Base-by-base conservation (phyloP, 2,113 vertebrate genomes). In the Paramisgurnus dabryanus region DNA sequence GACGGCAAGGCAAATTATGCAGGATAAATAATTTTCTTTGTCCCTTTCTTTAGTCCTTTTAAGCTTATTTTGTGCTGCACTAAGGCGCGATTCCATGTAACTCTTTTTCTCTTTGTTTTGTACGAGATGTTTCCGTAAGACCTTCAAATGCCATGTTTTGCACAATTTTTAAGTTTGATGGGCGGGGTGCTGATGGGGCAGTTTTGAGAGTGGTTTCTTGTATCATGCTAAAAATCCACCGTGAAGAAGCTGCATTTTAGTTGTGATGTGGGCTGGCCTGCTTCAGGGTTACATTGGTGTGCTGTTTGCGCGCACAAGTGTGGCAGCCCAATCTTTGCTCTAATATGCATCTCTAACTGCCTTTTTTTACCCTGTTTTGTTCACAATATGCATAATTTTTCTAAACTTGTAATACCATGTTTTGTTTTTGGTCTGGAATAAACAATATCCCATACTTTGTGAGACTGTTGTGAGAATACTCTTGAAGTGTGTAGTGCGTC, bases 31-130 rank as follows among this genome's bases (percentile, higher is more conserved):
- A 87, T 90, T 88, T 85, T 80, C 80, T 74, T 70, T 58, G 67
- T 69, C 67, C 67, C 58, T 15, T 43, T 7, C 40, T 76, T 77
- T 64, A 40, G 45, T 67, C 22, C 49, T 49, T 47, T 68, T 87
- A 90, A 89, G 90, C 90, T 90, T 77, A 83, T 86, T 58, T 85
- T 64, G 84, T 90, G 88, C 86, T 84, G 27, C 67, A 34, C 45
- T 80, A 60, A 70, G 88, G 86, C 88, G 82, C 86, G 17, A 43
- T 87, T 90, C 85, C 88, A 86, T 93, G 91, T 92, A 90, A 91
- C 85, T 58, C 45, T 60, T 10, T 91, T 93, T 82, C 74, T 85
- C 71, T 92, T 92, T 93, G 90, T 93, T 93, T 93, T 93, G 91
- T 92, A 93, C 85, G 90, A 89, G 73, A 6, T 70, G 78, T 83